Conservation (phyloP, 1,140 invertebrate species). For the Sitophilus oryzae region DNA sequence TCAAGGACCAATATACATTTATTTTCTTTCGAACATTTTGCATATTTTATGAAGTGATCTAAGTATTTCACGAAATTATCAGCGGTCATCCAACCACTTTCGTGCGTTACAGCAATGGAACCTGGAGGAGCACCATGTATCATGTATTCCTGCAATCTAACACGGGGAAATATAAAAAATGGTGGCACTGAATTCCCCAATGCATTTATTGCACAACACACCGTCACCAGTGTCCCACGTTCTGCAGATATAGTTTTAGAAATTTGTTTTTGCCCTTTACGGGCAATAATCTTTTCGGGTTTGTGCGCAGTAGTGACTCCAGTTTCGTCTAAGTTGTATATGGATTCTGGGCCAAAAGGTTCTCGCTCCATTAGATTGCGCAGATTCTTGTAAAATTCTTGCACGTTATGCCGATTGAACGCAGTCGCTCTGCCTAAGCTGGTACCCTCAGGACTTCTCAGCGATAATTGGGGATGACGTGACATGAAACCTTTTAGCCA, state of each 20-base stretch:
- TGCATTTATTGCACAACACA: too few species aligned
- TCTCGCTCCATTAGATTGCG: neutral
- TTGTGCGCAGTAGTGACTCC: conserved; percentile 15
- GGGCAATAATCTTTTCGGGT: conserved; percentile 12
- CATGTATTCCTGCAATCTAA: conserved; percentile 14
- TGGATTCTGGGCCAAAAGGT: conserved; percentile 1
- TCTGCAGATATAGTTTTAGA: conserved; percentile 6
- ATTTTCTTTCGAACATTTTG: too few species aligned
- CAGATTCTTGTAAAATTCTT: too few species aligned
- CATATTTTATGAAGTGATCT: conserved; percentile 25
- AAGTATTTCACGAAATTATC: too few species aligned
- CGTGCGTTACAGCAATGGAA: conserved; percentile 26
- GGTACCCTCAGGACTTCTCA: too few species aligned
- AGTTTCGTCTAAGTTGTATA: conserved; percentile 15
- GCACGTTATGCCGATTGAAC: too few species aligned
- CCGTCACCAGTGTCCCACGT: conserved; percentile 38
- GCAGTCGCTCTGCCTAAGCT: too few species aligned
- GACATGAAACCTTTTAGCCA: too few species aligned
- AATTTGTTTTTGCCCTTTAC: conserved; percentile 12
- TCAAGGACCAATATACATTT: conserved; percentile 18
- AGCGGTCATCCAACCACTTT: conserved; percentile 30
- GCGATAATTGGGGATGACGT: too few species aligned
- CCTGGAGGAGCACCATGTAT: conserved; percentile 27
- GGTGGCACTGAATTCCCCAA: conserved; percentile 2
- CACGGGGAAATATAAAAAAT: conserved; percentile 6